Percentiles rank a stretch among this genome's conserved stretches.
phyloP scores from a whole-genome alignment of 1,140 invertebrate genomes.

The Drosophila nannoptera region DNA sequence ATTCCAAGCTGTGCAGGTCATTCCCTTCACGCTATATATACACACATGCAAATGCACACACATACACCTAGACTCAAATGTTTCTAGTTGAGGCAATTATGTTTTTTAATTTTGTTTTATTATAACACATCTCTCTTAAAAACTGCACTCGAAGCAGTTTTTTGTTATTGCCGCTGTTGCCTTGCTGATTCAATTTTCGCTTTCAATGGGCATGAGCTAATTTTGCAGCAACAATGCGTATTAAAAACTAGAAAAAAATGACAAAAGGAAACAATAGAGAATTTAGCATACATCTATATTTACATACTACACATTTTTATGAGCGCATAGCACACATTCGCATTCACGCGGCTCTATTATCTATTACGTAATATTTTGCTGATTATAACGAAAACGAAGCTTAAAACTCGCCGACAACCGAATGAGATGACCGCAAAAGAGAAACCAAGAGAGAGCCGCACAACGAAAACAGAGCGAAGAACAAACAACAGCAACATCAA shows the following conservation, averaged over 20 bases:
- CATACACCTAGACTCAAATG: background rate
- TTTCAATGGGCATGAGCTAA: constrained; percentile 42
- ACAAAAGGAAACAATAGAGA: constrained; percentile 30
- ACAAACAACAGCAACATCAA: constrained; percentile 34
- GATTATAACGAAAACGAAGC: constrained; percentile 70
- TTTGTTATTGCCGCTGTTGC: constrained; percentile 3
- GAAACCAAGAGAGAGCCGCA: constrained; percentile 6
- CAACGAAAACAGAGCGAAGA: constrained; percentile 47
- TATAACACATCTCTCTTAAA: constrained; percentile 25
- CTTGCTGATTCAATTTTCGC: constrained; percentile 35
- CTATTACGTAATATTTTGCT: constrained; percentile 76
- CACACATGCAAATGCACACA: constrained; percentile 20
- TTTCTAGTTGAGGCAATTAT: constrained; percentile 28
- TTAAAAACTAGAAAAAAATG: background rate
- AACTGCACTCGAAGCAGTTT: constrained; percentile 7
- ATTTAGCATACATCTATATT: constrained; percentile 44
- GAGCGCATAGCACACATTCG: constrained; percentile 22
- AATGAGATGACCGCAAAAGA: constrained; percentile 30
- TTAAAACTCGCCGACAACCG: constrained; percentile 57
- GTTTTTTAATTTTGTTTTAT: constrained; percentile 13
- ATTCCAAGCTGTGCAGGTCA: constrained; percentile 61
- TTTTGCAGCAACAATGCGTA: constrained; percentile 30
- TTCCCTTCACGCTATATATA: constrained; percentile 51
- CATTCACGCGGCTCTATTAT: constrained; percentile 59
- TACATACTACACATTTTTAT: constrained; percentile 26